Base-by-base conservation (phyloP, 2,113 vertebrate genomes). In the Accipiter cooperii region DNA sequence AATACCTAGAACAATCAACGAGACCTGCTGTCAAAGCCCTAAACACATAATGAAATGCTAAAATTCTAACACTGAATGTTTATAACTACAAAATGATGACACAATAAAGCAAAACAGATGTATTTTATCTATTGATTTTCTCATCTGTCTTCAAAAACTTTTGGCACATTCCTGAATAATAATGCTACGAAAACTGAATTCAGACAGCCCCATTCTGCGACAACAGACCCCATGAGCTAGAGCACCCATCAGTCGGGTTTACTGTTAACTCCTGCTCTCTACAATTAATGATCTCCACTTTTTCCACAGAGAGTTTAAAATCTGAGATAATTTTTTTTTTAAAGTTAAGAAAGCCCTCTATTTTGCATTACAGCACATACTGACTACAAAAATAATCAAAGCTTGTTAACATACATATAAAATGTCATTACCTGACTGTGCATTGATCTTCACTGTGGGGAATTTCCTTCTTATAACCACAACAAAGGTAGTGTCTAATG, bases 391-490 rank as follows among this genome's bases (percentile, higher is more conserved):
- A 93, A 84, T 54, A 93, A 96, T 84, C 70, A 87, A 88, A 90
- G 82, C 60, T 96, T 88, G 44, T 95, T 95, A 94, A 92, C 46
- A 90, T 28, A 91, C 47, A 73, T 79, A 82, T 76, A 89, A 94
- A 94, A 70, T 42, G 36, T 83, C 85, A 93, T 83, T 88, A 97
- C 66, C 75, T 91, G 51, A n/a, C 54, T 92, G 26, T 42, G 54
- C 70, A 93, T 9, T 95, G 79, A 96, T 94, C 90, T 93, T 90
- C 85, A 83, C 58, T 60, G 70, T 80, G 40, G 85, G 82, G 74
- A 93, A 75, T 85, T 96, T 90, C 90, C 79, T 96, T 88, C 63
- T 76, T 87, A 73, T 46, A 96, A 90, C 15, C 31, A 91, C 87
- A 89, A 93, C 57, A 94, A 94, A 93, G 24, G 21, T 79, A 44